A percentile compares a stretch with the other conserved stretches of the same genome.
Evolutionary conservation across 2,113 vertebrate genomes (phyloP).

Genomic region (Cynocephalus volans): DNA sequence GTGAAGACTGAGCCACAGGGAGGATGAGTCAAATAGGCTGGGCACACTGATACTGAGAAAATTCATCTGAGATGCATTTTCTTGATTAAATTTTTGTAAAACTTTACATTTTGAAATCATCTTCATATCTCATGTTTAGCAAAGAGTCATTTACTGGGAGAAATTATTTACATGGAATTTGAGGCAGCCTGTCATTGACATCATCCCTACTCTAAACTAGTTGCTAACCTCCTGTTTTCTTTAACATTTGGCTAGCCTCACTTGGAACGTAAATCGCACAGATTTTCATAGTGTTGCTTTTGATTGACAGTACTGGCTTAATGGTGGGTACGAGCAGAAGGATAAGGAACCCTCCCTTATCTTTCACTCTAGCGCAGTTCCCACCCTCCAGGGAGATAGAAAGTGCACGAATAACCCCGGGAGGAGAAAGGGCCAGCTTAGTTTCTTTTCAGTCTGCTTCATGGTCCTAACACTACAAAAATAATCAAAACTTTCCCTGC

Average conservation of each 20-base stretch:
- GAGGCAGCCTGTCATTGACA: slow-evolving; percentile 44
- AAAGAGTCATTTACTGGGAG: slow-evolving; percentile 15
- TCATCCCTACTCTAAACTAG: slow-evolving; percentile 58
- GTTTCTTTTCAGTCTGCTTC: slow-evolving; percentile 40
- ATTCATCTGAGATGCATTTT: not conserved
- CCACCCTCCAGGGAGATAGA: not conserved
- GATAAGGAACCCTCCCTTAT: slow-evolving; percentile 58
- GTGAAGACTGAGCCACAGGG: not conserved
- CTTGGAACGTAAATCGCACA: slow-evolving; percentile 68
- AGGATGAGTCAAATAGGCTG: not conserved
- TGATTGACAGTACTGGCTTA: slow-evolving; percentile 70
- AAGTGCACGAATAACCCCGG: not conserved
- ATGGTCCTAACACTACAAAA: slow-evolving; percentile 7
- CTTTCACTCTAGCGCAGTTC: not conserved
- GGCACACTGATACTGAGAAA: not conserved
- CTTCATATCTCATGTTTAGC: slow-evolving; percentile 48
- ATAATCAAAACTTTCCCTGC: slow-evolving; percentile 26
- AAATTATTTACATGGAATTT: slow-evolving; percentile 42
- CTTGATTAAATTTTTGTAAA: slow-evolving; percentile 22
- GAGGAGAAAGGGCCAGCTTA: not conserved
- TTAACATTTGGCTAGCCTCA: slow-evolving; percentile 71
- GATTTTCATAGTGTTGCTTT: slow-evolving; percentile 71
- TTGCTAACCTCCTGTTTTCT: slow-evolving; percentile 63
- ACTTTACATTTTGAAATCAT: not conserved
- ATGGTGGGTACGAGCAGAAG: not conserved